phyloP scores from a whole-genome alignment of 2,888 invertebrate genomes.

The Phorcus lineatus region DNA sequence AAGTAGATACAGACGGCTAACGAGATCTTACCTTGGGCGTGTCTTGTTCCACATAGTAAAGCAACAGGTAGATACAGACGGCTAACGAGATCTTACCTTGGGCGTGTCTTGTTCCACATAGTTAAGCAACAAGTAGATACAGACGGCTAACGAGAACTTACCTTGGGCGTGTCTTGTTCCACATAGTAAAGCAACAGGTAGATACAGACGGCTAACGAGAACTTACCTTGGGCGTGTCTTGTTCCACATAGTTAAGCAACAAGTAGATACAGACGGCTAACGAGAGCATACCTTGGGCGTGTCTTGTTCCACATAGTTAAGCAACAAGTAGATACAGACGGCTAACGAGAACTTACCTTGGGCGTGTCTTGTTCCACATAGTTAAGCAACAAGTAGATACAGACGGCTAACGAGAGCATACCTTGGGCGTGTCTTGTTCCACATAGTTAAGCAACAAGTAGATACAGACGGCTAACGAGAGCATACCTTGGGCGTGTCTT shows the following conservation, averaged over 20 bases:
- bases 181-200: constrained; percentile 47
- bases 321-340: constrained; percentile 45
- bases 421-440: constrained; percentile 46
- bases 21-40: constrained; percentile 57
- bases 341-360: constrained; percentile 52
- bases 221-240: constrained; percentile 51
- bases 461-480: constrained; percentile 44
- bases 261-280: constrained; percentile 44
- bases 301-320: constrained; percentile 41
- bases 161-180: constrained; percentile 46
- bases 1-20: constrained; percentile 43
- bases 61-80: constrained; percentile 45
- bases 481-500: constrained; percentile 51
- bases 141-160: constrained; percentile 44
- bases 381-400: constrained; percentile 48
- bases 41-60: constrained; percentile 41
- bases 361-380: constrained; percentile 43
- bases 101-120: constrained; percentile 43
- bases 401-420: constrained; percentile 44
- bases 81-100: constrained; percentile 52
- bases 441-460: constrained; percentile 47
- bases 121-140: constrained; percentile 48
- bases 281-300: constrained; percentile 55
- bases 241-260: constrained; percentile 44
- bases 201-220: constrained; percentile 44